phyloP scores from a whole-genome alignment of 1,140 invertebrate genomes.

The Polypedilum pembai region DNA sequence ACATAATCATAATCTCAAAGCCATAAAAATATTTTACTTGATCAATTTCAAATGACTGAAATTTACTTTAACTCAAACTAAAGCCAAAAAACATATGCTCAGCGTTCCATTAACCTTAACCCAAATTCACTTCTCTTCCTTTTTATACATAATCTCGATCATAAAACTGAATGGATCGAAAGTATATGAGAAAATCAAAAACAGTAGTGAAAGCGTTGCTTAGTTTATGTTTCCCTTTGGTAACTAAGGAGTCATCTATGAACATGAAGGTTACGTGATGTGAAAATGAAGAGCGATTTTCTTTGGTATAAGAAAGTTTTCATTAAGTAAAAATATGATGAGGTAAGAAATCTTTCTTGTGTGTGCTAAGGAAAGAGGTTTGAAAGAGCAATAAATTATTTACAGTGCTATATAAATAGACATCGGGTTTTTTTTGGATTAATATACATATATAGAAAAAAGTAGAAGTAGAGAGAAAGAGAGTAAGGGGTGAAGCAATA shows the following conservation, averaged over 20 bases:
- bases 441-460: conserved; percentile 31
- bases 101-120: no score
- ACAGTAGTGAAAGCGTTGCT: background rate
- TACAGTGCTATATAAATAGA: background rate
- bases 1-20: no score
- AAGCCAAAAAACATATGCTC: no score
- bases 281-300: background rate
- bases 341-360: background rate
- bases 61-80: no score
- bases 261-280: background rate
- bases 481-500: conserved; percentile 22
- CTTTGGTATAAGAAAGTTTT: background rate
- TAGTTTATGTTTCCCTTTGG: background rate
- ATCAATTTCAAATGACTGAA: no score
- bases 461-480: conserved; percentile 30
- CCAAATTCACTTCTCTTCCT: no score
- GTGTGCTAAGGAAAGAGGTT: background rate
- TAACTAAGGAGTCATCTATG: background rate
- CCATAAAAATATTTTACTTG: no score
- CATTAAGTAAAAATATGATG: background rate
- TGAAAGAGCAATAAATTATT: background rate
- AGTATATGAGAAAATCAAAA: background rate
- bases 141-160: no score
- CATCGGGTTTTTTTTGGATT: background rate
- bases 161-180: background rate